Evolutionary conservation across 1,140 invertebrate species (phyloP), one percentile per base, ranked within the genome.

Genomic region (Pseudomyrmex flavicornis): DNA sequence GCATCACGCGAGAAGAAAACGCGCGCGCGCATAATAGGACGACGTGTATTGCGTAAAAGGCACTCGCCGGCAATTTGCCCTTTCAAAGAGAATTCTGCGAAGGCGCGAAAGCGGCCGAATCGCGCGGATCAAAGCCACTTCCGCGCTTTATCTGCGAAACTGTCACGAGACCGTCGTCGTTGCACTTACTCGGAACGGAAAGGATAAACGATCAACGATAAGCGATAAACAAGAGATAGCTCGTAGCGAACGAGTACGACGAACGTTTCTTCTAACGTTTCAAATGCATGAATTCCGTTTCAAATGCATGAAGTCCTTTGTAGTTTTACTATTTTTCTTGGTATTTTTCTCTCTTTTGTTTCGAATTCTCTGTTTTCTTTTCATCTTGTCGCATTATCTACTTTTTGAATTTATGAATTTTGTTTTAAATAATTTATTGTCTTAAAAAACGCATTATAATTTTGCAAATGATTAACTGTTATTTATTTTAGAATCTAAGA

Each of bases 101-200:
- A 76, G 48, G 22, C 22, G 74, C 22, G 46, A 63, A 65, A 63
- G 35, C n/a, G 10, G 12, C 48, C 7, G 74, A 13, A 66, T 65
- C 13, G 15, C 1, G 44, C 35, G 96, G 93, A 97, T 96, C 97
- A 97, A 94, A 97, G 96, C 95, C 96, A 96, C 76, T 94, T 94
- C 68, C 95, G 91, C n/a, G 91, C 91, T 52, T 52, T 85, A 94
- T 92, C 1, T 95, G 9, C 91, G 92, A 96, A 58, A 94, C 89
- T 50, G 95, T 96, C 20, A 95, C 85, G 7, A 96, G 85, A 91
- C 93, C 95, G 82, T 93, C 95, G 46, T 95, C 35, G 92, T 95
- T 58, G 69, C 44, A 22, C 58, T 17, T 87, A 88, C 95, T 95
- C 95, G 96, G 88, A 90, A 82, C 56, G 72, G 48, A 85, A 82